These are phyloP conservation scores for Notodonta ziczac DNA, from an alignment of 2,888 invertebrate species.

Conservation along the genomic window DNA sequence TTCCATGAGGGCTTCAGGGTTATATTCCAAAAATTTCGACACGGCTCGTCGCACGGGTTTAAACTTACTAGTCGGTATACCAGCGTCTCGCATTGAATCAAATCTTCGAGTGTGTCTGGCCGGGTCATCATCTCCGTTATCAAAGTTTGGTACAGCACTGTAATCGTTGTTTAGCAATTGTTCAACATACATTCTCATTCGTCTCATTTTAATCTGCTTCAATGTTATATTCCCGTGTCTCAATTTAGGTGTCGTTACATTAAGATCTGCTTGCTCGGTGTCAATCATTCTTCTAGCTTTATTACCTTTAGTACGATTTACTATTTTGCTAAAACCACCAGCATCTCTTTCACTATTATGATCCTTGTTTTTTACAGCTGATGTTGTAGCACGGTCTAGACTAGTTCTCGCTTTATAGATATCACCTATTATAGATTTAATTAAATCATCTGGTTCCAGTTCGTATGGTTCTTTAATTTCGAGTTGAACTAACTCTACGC, in stretches of 20 bases:
- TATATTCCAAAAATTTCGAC: background rate
- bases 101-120: background rate
- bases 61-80: background rate
- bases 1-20: background rate
- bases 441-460: background rate
- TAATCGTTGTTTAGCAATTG: conserved; percentile 20
- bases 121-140: conserved; percentile 31
- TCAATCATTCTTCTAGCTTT: too few species aligned
- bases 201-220: conserved; percentile 22
- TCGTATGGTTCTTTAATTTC: background rate
- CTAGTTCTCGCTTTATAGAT: conserved; percentile 2
- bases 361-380: background rate
- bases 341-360: background rate
- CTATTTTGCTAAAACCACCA: too few species aligned
- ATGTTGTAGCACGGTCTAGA: background rate
- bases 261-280: background rate
- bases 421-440: background rate
- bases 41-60: background rate
- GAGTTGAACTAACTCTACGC: background rate
- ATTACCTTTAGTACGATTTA: background rate
- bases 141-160: conserved; percentile 34
- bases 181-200: conserved; percentile 21
- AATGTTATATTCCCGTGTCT: conserved; percentile 16
- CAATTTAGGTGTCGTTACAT: background rate
- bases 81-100: background rate